Evolutionary conservation across 2,888 invertebrate genomes (phyloP).

Genomic region (Petrolisthes manimaculis): DNA sequence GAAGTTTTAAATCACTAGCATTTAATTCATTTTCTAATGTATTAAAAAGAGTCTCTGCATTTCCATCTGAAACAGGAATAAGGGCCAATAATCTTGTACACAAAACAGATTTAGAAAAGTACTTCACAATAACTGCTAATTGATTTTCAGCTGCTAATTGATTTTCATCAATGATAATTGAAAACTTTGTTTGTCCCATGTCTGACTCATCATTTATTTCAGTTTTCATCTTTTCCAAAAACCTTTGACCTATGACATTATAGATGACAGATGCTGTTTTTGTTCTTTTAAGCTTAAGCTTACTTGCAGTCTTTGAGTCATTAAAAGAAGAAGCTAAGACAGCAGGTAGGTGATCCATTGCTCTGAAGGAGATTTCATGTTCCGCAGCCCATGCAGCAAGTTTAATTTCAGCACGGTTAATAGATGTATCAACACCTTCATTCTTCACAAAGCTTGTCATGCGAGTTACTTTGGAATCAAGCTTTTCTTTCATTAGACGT

Average conservation of each 20-base stretch:
- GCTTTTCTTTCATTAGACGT: conserved; percentile 14
- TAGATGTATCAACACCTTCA: conserved; percentile 9
- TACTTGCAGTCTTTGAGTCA: conserved; percentile 1
- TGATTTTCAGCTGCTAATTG: background rate
- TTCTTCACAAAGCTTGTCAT: conserved; percentile 16
- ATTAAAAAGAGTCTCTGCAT: background rate
- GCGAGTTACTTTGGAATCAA: conserved; percentile 4
- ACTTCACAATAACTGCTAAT: background rate
- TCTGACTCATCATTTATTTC: background rate
- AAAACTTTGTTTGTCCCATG: background rate
- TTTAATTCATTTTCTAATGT: background rate
- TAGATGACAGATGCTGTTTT: conserved; percentile 1
- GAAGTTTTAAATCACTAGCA: background rate
- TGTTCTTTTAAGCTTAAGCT: background rate
- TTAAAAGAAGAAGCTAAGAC: background rate
- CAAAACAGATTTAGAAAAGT: background rate
- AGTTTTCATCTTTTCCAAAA: conserved; percentile 1
- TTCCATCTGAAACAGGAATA: background rate
- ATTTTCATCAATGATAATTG: background rate
- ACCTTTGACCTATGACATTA: background rate
- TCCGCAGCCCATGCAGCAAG: background rate
- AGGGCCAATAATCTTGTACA: background rate
- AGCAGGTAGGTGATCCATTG: background rate
- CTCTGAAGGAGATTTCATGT: conserved; percentile 1
- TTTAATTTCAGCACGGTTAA: conserved; percentile 14